Evolutionary conservation across 2,888 invertebrate species (phyloP).

Genomic region (Harpalus rufipes): DNA sequence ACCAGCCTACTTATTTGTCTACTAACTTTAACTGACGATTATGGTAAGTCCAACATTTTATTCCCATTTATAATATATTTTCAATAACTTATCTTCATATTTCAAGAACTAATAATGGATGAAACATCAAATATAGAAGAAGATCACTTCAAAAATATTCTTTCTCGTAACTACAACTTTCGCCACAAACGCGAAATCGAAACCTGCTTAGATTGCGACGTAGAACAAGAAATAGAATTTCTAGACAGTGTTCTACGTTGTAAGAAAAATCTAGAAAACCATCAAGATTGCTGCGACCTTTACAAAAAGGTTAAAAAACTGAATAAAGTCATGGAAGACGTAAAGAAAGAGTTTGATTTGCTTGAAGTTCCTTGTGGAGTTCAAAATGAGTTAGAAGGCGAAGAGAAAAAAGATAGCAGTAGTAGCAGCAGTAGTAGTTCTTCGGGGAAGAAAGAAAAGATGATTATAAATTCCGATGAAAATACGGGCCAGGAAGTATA

Average conservation of each 20-base stretch:
- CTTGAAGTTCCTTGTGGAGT: slow-evolving; percentile 43
- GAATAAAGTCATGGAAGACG: slow-evolving; percentile 47
- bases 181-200: slow-evolving; percentile 39
- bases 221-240: slow-evolving; percentile 37
- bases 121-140: background rate
- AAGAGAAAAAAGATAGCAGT: slow-evolving; percentile 5
- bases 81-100: background rate
- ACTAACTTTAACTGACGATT: slow-evolving; percentile 14
- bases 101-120: background rate
- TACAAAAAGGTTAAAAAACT: slow-evolving; percentile 45
- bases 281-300: slow-evolving; percentile 60
- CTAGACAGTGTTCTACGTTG: slow-evolving; percentile 25
- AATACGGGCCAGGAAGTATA: slow-evolving; percentile 37
- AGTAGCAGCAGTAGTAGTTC: slow-evolving; percentile 42
- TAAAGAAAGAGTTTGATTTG: slow-evolving; percentile 56
- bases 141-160: background rate
- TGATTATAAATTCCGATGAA: slow-evolving; percentile 7
- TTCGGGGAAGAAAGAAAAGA: slow-evolving; percentile 10
- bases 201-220: slow-evolving; percentile 45
- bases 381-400: background rate
- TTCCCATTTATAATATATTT: background rate
- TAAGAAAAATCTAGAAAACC: slow-evolving; percentile 54
- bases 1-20: background rate
- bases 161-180: background rate
- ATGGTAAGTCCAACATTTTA: slow-evolving; percentile 19